Evolutionary conservation across 2,797 vertebrate species (phyloP).

Genomic region (Mustela erminea): DNA sequence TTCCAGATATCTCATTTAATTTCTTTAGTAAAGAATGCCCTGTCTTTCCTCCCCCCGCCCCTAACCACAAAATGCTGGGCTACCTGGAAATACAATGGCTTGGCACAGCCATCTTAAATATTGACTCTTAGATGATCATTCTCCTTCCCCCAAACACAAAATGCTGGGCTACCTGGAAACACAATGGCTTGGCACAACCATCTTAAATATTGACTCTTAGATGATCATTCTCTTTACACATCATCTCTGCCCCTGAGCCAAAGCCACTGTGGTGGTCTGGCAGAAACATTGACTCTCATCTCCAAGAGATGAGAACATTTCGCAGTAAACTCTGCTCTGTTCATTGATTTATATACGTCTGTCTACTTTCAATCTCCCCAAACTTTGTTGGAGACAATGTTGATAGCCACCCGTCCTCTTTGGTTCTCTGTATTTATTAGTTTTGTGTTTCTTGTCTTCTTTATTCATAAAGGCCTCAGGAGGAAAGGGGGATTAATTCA

Average conservation of each 20-base stretch:
- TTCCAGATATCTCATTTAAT: neutral
- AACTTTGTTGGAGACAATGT: neutral
- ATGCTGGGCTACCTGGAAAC: neutral
- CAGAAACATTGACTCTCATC: neutral
- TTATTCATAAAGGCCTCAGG: neutral
- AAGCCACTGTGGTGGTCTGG: neutral
- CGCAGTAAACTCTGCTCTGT: neutral
- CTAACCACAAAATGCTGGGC: neutral
- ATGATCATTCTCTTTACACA: neutral
- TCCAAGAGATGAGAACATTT: neutral
- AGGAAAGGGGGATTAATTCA: neutral
- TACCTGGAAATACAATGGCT: neutral
- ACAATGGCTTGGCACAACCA: neutral
- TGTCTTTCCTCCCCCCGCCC: neutral
- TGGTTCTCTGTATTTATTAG: neutral
- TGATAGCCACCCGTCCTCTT: neutral
- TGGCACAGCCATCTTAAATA: neutral
- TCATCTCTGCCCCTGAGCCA: neutral
- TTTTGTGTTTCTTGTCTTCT: neutral
- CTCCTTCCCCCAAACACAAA: neutral
- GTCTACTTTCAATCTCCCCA: neutral
- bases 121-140: neutral
- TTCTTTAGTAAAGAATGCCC: neutral
- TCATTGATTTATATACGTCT: neutral
- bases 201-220: neutral